Conservation (phyloP, 1,140 invertebrate genomes). For the Heterodera schachtii region DNA sequence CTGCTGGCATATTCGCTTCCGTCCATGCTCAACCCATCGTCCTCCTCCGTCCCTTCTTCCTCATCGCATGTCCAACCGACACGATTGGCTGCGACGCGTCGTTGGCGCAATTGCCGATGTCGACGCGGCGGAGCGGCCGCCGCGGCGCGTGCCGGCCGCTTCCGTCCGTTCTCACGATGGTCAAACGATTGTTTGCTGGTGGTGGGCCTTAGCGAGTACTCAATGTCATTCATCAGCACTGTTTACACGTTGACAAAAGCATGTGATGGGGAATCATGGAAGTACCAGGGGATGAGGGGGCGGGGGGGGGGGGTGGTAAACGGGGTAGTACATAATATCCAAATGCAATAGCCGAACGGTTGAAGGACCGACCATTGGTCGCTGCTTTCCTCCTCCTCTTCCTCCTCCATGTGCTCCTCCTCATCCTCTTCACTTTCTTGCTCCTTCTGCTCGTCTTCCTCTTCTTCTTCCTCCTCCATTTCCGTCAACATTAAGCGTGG, state of each 20-base stretch:
- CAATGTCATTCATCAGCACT: background rate
- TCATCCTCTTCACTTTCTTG: background rate
- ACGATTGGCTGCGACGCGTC: background rate
- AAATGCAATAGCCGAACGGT: no score
- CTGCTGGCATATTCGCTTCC: background rate
- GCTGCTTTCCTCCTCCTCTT: background rate
- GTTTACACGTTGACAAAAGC: background rate
- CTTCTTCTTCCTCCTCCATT: constrained; percentile 17
- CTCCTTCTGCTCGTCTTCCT: background rate
- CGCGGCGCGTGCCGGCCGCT: background rate
- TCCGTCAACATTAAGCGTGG: background rate
- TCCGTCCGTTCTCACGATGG: background rate
- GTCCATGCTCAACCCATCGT: background rate
- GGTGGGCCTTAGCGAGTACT: background rate
- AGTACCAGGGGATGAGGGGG: no score
- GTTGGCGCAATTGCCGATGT: background rate
- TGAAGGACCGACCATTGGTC: background rate
- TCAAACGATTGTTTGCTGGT: constrained; percentile 1
- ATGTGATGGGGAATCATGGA: no score
- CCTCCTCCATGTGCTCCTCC: background rate
- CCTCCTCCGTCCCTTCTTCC: no score
- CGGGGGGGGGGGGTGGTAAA: no score
- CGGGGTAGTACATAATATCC: no score
- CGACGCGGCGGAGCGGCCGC: background rate
- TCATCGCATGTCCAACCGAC: no score